Conservation (phyloP, 2,113 vertebrate genomes). For the Vireo altiloquus region DNA sequence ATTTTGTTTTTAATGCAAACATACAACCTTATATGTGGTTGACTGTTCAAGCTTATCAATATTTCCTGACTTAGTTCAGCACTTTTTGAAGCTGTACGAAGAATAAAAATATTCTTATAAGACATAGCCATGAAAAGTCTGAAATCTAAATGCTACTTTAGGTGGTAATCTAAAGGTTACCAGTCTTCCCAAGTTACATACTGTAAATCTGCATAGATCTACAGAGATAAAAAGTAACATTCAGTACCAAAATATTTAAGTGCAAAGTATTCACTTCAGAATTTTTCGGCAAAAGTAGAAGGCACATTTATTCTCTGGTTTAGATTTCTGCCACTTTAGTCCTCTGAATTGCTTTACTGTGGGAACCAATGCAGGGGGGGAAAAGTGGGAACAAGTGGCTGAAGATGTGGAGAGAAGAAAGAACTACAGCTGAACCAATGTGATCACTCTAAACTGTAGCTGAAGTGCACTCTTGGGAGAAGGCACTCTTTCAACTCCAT, state of each 20-base stretch:
- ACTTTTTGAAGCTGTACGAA: neutral
- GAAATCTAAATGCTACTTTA: neutral
- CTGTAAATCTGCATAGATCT: neutral
- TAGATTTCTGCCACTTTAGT: neutral
- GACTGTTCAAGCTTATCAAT: neutral
- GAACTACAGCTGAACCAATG: neutral
- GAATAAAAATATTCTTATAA: neutral
- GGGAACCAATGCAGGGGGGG: neutral
- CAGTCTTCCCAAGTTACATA: neutral
- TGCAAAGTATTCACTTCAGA: neutral
- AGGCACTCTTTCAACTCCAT: neutral
- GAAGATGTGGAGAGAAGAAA: neutral
- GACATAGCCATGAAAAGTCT: neutral
- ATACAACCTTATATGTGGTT: neutral
- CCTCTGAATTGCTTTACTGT: neutral
- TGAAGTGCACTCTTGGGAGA: neutral
- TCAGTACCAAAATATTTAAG: neutral
- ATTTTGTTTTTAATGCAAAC: neutral
- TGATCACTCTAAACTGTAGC: neutral
- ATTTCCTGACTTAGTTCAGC: neutral
- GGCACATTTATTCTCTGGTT: neutral
- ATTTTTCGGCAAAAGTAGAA: neutral
- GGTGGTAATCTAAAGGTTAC: too few relatives aligned
- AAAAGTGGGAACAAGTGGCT: neutral
- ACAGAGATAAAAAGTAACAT: neutral